A percentile compares a stretch with the other conserved stretches of the same genome.
Evolutionary conservation across 2,888 invertebrate genomes (phyloP).

Genomic region (Parnassius glacialis): DNA sequence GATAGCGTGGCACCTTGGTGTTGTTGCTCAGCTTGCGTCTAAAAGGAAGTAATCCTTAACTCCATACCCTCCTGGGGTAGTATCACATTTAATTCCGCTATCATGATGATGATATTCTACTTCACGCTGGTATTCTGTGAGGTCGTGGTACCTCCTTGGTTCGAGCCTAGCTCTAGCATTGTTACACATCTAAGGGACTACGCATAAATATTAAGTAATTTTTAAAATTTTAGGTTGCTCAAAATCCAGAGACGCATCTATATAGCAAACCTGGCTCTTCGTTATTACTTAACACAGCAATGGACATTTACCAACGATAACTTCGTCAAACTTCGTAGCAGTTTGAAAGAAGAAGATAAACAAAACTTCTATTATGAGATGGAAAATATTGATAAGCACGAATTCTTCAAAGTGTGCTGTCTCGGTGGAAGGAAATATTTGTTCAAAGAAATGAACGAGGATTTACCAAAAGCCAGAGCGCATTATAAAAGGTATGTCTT

Average conservation of each 20-base stretch:
- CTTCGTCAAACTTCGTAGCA: constrained; percentile 71
- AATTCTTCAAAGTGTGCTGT: constrained; percentile 77
- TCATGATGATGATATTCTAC: too few species aligned
- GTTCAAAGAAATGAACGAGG: constrained; percentile 83
- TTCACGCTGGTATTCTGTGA: too few species aligned
- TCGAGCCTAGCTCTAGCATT: too few species aligned
- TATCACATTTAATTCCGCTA: too few species aligned
- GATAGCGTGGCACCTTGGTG: too few species aligned
- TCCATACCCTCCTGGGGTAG: too few species aligned
- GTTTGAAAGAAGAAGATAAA: constrained; percentile 70
- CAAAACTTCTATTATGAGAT: constrained; percentile 82
- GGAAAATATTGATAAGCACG: constrained; percentile 71
- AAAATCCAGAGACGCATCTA: constrained; percentile 91
- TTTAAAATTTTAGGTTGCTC: constrained; percentile 83
- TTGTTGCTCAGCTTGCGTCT: too few species aligned
- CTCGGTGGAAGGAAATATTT: constrained; percentile 84
- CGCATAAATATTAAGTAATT: too few species aligned
- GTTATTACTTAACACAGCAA: constrained; percentile 87
- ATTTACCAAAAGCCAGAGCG: constrained; percentile 73
- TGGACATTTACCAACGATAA: constrained; percentile 89
- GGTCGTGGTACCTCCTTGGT: too few species aligned
- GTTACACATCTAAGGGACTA: too few species aligned
- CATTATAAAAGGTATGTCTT: constrained; percentile 72
- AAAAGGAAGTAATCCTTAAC: too few species aligned
- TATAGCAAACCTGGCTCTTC: constrained; percentile 85